These are phyloP conservation scores for Cephus runcator DNA, from an alignment of 2,888 invertebrate genomes.

Conservation along the genomic window DNA sequence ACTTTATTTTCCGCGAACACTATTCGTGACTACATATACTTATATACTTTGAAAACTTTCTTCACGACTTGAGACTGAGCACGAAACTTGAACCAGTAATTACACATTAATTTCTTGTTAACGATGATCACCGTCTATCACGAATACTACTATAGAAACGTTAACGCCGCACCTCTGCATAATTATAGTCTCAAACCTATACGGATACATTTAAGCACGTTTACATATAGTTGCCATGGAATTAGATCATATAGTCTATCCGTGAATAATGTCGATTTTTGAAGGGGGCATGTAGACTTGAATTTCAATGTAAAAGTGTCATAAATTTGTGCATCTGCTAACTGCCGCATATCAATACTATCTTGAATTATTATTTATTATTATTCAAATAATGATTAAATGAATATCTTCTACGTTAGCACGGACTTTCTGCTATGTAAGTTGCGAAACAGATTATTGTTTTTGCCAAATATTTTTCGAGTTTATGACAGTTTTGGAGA, in stretches of 20 bases:
- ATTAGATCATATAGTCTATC: background rate
- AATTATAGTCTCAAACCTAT: background rate
- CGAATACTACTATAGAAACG: background rate
- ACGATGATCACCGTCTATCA: background rate
- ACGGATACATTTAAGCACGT: background rate
- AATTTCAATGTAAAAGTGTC: background rate
- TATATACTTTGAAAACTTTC: background rate
- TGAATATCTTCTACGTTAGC: background rate
- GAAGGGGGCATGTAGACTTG: background rate
- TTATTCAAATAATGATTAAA: background rate
- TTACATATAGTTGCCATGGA: background rate
- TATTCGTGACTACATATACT: background rate
- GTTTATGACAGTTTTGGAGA: background rate
- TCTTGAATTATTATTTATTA: background rate
- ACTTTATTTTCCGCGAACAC: background rate
- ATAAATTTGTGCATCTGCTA: background rate
- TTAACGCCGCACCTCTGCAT: background rate
- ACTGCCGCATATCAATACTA: background rate
- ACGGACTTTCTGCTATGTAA: background rate
- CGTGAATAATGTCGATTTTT: background rate
- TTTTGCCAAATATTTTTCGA: background rate
- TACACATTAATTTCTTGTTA: background rate
- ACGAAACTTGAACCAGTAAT: background rate
- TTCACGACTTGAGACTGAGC: background rate
- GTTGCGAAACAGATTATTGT: background rate